Evolutionary conservation across 2,113 vertebrate genomes (phyloP).

Genomic region (Uria lomvia): DNA sequence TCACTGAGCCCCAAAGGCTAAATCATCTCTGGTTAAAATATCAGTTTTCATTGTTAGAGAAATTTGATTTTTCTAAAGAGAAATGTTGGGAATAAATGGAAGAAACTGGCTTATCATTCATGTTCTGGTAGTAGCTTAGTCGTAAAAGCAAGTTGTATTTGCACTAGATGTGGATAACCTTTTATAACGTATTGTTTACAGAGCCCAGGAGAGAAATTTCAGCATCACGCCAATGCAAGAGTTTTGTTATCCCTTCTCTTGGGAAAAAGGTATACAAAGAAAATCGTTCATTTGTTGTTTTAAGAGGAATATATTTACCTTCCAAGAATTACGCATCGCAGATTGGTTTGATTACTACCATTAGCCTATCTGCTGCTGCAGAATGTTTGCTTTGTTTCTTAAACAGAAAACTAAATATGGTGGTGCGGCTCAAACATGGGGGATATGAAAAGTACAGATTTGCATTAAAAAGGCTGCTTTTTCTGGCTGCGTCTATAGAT

Average conservation of each 20-base stretch:
- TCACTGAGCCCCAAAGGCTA: neutral
- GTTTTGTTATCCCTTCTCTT: neutral
- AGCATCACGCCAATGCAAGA: neutral
- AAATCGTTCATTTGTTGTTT: neutral
- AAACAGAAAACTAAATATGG: neutral
- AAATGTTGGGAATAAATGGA: neutral
- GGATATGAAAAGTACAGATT: neutral
- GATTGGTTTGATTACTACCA: neutral
- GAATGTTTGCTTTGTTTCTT: neutral
- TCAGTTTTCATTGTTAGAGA: neutral
- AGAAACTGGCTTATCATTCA: neutral
- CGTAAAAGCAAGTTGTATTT: neutral
- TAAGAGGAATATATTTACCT: neutral
- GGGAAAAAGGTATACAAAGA: neutral
- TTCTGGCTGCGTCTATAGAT: neutral
- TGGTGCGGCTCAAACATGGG: neutral
- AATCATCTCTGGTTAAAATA: neutral
- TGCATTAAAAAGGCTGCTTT: neutral
- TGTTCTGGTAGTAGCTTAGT: neutral
- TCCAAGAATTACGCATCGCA: neutral
- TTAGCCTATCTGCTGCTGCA: neutral
- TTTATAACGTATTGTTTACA: neutral
- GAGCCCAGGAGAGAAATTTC: slow-evolving; percentile 12
- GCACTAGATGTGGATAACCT: neutral
- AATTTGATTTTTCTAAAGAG: slow-evolving; percentile 18